Evolutionary conservation across 2,113 vertebrate species (phyloP), one percentile per base, ranked within the genome.

Genomic region (Zapus hudsonius): DNA sequence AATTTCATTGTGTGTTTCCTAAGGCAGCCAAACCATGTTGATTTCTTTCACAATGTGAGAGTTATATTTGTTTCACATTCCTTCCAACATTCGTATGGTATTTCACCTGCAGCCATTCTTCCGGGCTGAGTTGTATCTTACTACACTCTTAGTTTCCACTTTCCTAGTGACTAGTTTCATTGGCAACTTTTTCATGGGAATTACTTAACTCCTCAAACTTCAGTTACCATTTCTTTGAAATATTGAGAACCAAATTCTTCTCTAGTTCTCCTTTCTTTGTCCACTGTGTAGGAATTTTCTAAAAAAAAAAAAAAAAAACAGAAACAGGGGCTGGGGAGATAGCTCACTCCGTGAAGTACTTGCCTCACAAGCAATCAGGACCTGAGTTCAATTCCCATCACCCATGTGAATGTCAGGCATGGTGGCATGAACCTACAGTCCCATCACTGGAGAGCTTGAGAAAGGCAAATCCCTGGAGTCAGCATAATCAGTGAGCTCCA

Each of bases 181-280:
- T 12, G 44, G 5, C 57, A 38, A 57, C 36, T 67, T 80, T 23
- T 29, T 40, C 36, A 8, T 29, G 1, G 7, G 4, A n/a, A 2
- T 81, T 64, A 16, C 33, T 52, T 5, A 55, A 55, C 25, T 69
- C 72, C 36, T 92, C 40, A 40, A 15, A 72, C 57, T 81, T 9
- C 7, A 7, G 20, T 73, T 55, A 7, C 27, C 12, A 22, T 31
- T 61, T 72, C 17, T 47, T 66, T 81, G 75, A 16, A 3, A 72
- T 40, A 38, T 8, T 23, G 27, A 55, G 2, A 57, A 0, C 3
- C 10, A 23, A 0, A 17, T 27, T 82, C 16, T 2, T 11, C 23
- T n/a, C 40, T 19, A 6, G 0, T 40, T 64, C 23, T 33, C 29
- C n/a, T 89, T 83, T 44, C 31, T 69, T 25, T 73, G 5, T 20